Evolutionary conservation across 1,140 invertebrate genomes (phyloP).

Genomic region (Drosophila subpulchrella): DNA sequence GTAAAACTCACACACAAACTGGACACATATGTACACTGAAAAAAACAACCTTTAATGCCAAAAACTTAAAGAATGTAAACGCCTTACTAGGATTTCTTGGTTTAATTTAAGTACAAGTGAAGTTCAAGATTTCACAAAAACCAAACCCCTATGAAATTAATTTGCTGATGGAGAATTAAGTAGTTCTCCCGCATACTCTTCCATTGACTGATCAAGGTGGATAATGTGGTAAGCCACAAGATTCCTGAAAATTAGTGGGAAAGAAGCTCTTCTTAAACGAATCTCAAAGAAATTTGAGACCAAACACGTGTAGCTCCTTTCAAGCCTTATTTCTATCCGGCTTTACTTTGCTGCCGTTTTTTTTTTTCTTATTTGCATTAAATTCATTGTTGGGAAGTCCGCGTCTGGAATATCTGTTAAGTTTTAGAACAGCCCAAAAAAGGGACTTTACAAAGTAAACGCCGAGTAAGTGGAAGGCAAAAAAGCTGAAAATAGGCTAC

Average conservation of each 20-base stretch:
- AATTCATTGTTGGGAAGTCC: conserved; percentile 2
- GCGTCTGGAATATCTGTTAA: conserved; percentile 28
- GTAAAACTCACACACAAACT: too few species aligned
- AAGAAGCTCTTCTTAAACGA: conserved; percentile 2
- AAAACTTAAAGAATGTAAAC: too few species aligned
- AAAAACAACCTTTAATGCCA: too few species aligned
- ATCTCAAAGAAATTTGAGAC: conserved; percentile 37
- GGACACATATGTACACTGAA: too few species aligned
- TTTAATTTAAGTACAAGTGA: too few species aligned
- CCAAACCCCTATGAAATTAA: conserved; percentile 39
- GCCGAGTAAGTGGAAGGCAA: conserved; percentile 19
- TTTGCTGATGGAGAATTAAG: conserved; percentile 42
- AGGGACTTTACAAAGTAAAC: conserved; percentile 19
- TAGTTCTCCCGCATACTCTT: conserved; percentile 34
- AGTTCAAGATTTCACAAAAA: neutral
- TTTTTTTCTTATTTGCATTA: conserved; percentile 14
- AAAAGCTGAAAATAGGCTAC: conserved; percentile 29
- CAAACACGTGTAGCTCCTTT: conserved; percentile 28
- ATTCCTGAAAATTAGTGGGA: too few species aligned
- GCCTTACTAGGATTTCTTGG: neutral
- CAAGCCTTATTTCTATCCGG: conserved; percentile 3
- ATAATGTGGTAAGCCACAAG: conserved; percentile 5
- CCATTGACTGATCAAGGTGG: conserved; percentile 1
- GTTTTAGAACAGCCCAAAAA: conserved; percentile 14
- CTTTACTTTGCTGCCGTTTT: neutral